Evolutionary conservation across 2,797 vertebrate species (phyloP), one percentile per base, ranked within the genome.

Genomic region (Eptatretus atami): DNA sequence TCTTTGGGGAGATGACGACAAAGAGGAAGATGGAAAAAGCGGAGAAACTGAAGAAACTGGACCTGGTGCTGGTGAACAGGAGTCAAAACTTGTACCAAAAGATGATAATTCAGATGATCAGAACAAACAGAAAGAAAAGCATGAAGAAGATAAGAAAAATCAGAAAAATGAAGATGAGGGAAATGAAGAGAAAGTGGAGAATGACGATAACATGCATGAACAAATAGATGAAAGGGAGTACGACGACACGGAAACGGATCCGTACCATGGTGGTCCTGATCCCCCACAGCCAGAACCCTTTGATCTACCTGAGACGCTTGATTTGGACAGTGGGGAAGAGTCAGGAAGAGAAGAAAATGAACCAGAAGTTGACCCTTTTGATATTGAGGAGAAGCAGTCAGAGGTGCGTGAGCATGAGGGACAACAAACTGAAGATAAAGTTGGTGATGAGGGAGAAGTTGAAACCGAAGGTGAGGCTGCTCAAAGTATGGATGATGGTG

Each of bases 201-300:
- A 24, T 25, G 57, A 61, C 3, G 71, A 69, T n/a, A 76, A 74
- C 67, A 69, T 69, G 66, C 72, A 80, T 66, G 81, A 92, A 53
- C 78, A 84, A 73, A 80, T 95, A 68, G 75, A 93, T 52, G 86
- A 95, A 69, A 77, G 82, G 53, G 86, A 94, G 65, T 95, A 88
- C 70, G 83, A 98, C 71, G 86, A 95, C 66, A 83, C 86, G 1
- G 90, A 92, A 71, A 76, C 82, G 64, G 92, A 96, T 69, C 87
- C 88, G 10, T 90, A 87, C 66, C 83, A 93, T 3, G 80, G 82
- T 65, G 78, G 79, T 67, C 79, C 92, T 68, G 74, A 77, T 55
- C 76, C 76, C 54, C 74, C 76, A 2, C 84, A 92, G 67, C 66
- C 80, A 0, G 87, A 96, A 67, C 73, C 81, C 66, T 76, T 95